Percentiles rank a stretch among this genome's conserved stretches.
Conservation (phyloP, 2,888 invertebrate species). For the Netelia inedita region DNA sequence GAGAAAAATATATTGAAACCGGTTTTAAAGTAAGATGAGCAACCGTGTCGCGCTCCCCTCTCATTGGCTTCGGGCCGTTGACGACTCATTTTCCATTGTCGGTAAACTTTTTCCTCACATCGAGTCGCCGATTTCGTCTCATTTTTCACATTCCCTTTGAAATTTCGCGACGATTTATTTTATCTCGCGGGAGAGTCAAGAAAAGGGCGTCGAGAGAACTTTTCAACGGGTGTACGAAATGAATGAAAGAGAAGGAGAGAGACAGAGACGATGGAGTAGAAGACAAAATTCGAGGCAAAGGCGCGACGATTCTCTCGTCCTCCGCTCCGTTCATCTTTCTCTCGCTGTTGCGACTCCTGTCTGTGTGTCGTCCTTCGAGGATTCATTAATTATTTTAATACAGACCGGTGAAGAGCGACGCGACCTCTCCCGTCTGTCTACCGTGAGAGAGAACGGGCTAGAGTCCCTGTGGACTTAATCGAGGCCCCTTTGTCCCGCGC, state of each 20-base stretch:
- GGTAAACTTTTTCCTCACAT: conserved; percentile 17
- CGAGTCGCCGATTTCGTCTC: conserved; percentile 25
- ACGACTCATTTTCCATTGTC: conserved; percentile 36
- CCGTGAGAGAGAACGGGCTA: conserved; percentile 43
- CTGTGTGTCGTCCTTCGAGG: conserved; percentile 44
- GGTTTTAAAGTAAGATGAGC: not conserved
- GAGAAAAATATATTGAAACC: not conserved
- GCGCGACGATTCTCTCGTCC: conserved; percentile 42
- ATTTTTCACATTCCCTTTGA: conserved; percentile 50
- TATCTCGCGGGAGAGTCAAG: conserved; percentile 48
- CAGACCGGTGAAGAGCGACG: conserved; percentile 58
- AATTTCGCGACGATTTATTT: conserved; percentile 60
- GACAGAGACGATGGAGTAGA: conserved; percentile 2
- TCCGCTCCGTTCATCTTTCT: conserved; percentile 13
- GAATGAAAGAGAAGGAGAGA: not conserved
- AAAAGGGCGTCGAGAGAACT: conserved; percentile 30
- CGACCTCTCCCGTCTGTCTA: conserved; percentile 66
- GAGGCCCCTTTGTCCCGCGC: conserved; percentile 60
- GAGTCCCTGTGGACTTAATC: conserved; percentile 57
- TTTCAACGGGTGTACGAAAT: conserved; percentile 32
- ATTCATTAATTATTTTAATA: conserved; percentile 68
- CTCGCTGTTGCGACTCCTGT: conserved; percentile 21
- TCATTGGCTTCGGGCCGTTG: not conserved
- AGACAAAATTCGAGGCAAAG: conserved; percentile 51
- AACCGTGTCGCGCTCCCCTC: not conserved